A percentile compares a stretch with the other conserved stretches of the same genome.
phyloP scores from a whole-genome alignment of 2,797 vertebrate species.

The Erpetoichthys calabaricus region DNA sequence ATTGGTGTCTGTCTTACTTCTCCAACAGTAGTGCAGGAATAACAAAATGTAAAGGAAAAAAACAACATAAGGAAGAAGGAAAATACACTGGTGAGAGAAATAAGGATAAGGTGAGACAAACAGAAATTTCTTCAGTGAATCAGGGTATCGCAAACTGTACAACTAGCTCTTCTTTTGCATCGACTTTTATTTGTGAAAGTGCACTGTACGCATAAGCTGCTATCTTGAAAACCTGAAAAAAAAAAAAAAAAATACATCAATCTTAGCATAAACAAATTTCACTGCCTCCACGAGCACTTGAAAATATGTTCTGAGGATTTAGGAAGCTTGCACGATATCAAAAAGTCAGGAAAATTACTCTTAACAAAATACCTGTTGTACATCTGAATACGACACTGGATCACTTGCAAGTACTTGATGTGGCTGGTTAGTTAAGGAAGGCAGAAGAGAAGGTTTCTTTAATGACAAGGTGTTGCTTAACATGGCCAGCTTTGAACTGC shows the following conservation, averaged over 20 bases:
- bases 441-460: slow-evolving; percentile 72
- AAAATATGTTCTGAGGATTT: too few relatives aligned
- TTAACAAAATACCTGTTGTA: slow-evolving; percentile 68
- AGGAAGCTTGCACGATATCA: background rate
- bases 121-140: slow-evolving; percentile 34
- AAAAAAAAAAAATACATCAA: background rate
- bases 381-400: slow-evolving; percentile 72
- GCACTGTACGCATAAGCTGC: slow-evolving; percentile 90
- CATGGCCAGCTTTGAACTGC: slow-evolving; percentile 77
- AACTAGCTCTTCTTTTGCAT: slow-evolving; percentile 90
- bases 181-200: slow-evolving; percentile 92
- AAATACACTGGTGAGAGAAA: slow-evolving; percentile 16
- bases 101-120: slow-evolving; percentile 22
- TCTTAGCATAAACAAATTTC: background rate
- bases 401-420: slow-evolving; percentile 92
- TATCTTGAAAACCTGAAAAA: slow-evolving; percentile 75
- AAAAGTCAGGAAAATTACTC: background rate
- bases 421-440: slow-evolving; percentile 84
- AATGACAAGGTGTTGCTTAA: slow-evolving; percentile 70
- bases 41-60: too few relatives aligned
- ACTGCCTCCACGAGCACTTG: too few relatives aligned
- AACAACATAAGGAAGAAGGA: too few relatives aligned
- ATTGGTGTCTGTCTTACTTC: too few relatives aligned
- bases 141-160: slow-evolving; percentile 95
- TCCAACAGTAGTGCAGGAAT: too few relatives aligned